Base-by-base conservation (phyloP, 2,113 vertebrate species). In the Pelmatolapia mariae region DNA sequence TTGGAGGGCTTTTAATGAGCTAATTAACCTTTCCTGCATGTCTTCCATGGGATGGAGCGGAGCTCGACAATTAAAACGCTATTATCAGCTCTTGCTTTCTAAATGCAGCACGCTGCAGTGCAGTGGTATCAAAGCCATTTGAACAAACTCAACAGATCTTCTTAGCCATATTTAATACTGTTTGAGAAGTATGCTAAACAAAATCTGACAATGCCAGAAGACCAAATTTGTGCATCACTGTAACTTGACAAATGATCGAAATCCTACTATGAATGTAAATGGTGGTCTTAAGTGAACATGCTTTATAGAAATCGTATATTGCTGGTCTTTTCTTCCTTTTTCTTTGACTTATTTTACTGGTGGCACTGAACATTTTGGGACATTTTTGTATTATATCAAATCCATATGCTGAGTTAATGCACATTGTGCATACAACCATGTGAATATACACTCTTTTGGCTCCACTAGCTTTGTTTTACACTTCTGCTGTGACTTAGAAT, bases 11-110 rank as follows among this genome's bases (percentile, higher is more conserved):
- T 92, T 93, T 90, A 89, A 91, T 80, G 73, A 94, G 92, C 90
- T 92, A 86, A 93, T 93, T 61, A 93, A 93, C 93, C 88, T 93
- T 93, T 91, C 84, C 85, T 82, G 90, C 89, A 91, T 66, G 95
- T 95, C 93, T 96, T 96, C 93, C 95, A 88, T 82, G 90, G 86
- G 90, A 85, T 85, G 89, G 81, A 90, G 91, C 88, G 47, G 85
- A 94, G 92, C 87, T 31, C 47, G 85, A 89, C 22, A 36, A 91
- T 89, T 86, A 61, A 83, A 89, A 88, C 78, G 26, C 84, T 38
- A 40, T 89, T 86, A 33, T 89, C 85, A 89, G 85, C 89, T 88
- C 86, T 57, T 76, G 80, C 79, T 86, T 91, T 89, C 50, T 78
- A 88, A 91, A 90, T 87, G 90, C 89, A 91, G 87, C 82, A 85